phyloP scores from a whole-genome alignment of 2,797 vertebrate genomes.

The Adelosebastes latens region DNA sequence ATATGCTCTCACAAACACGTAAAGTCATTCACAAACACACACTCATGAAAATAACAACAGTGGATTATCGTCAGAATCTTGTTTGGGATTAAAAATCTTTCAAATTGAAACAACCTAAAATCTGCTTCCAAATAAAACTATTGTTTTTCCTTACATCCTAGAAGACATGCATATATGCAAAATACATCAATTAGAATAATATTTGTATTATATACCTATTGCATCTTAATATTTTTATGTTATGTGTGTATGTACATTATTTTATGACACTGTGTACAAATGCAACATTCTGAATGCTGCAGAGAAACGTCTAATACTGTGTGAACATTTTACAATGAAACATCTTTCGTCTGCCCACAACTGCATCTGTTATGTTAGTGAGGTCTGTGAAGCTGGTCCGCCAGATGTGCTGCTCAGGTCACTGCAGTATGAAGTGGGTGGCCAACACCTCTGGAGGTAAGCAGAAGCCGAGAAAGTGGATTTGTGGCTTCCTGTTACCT shows the following conservation, averaged over 20 bases:
- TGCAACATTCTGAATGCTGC: constrained; percentile 50
- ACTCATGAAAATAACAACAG: constrained; percentile 42
- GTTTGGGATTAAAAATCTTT: constrained; percentile 54
- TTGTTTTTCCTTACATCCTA: constrained; percentile 56
- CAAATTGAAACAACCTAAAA: constrained; percentile 65
- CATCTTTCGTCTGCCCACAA: constrained; percentile 13
- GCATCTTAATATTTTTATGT: constrained; percentile 73
- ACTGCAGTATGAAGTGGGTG: background rate
- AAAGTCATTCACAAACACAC: constrained; percentile 47
- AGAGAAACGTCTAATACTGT: constrained; percentile 43
- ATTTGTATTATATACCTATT: constrained; percentile 77
- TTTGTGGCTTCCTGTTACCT: background rate
- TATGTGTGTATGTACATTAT: constrained; percentile 72
- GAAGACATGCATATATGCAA: constrained; percentile 85
- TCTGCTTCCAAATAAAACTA: constrained; percentile 56
- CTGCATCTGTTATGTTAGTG: constrained; percentile 36
- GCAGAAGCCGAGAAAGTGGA: background rate
- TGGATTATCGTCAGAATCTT: constrained; percentile 23
- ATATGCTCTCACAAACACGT: constrained; percentile 36
- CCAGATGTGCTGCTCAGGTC: constrained; percentile 12
- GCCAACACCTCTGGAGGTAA: background rate
- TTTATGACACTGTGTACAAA: constrained; percentile 70
- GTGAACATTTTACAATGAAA: constrained; percentile 45
- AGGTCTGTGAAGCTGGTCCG: constrained; percentile 41
- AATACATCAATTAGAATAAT: constrained; percentile 75